Evolutionary conservation across 2,888 invertebrate genomes (phyloP).

Genomic region (Drosophila vallismaia): DNA sequence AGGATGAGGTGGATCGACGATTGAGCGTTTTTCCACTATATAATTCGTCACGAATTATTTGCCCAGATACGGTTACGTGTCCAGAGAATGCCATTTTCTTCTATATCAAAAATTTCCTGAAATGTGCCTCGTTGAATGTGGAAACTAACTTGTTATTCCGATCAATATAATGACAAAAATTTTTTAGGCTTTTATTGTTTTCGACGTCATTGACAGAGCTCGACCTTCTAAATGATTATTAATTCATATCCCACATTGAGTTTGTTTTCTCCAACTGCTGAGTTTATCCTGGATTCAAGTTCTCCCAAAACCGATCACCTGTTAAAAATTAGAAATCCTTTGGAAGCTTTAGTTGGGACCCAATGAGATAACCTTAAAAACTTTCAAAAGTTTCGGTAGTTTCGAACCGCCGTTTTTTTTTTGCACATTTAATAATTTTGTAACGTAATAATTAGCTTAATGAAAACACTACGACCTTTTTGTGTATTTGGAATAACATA

Average conservation of each 20-base stretch:
- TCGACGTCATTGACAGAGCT: conserved; percentile 5
- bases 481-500: conserved; percentile 82
- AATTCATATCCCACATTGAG: background rate
- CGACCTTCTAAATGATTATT: conserved; percentile 15
- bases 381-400: too few relatives aligned
- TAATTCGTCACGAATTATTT: conserved; percentile 42
- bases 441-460: background rate
- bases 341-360: too few relatives aligned
- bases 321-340: background rate
- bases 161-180: conserved; percentile 9
- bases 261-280: background rate
- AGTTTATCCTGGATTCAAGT: background rate
- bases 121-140: conserved; percentile 4
- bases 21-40: conserved; percentile 10
- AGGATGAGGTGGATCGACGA: conserved; percentile 8
- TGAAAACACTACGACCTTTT: conserved; percentile 46
- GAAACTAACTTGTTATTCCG: conserved; percentile 3
- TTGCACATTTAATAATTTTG: background rate
- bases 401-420: too few relatives aligned
- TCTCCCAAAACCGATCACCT: background rate
- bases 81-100: conserved; percentile 52
- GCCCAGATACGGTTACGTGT: conserved; percentile 32
- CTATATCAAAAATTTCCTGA: background rate
- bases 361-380: too few relatives aligned
- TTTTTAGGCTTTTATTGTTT: conserved; percentile 26